Evolutionary conservation across 92 coral and sea anemone genomes (phyloP).

Genomic region (Paragorgia papillata): DNA sequence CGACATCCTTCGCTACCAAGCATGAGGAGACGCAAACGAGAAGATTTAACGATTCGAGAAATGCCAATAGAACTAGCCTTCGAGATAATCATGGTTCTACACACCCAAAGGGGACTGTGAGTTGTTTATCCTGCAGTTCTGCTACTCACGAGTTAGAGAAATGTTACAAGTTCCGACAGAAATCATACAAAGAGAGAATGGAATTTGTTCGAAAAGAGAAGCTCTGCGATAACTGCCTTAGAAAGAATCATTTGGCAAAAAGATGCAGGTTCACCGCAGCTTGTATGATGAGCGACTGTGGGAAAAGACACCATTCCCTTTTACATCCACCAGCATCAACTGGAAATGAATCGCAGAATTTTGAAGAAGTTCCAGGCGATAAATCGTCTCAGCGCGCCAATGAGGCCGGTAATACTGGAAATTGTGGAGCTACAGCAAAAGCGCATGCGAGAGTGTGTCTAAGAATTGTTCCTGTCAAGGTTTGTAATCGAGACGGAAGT

Average conservation of each 20-base stretch:
- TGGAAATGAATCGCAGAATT: background rate
- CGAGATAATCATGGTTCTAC: background rate
- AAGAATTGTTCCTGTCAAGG: conserved; percentile 70
- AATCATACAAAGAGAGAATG: no score
- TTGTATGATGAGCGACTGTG: conserved; percentile 42
- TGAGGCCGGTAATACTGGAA: conserved; percentile 11
- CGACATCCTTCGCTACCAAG: background rate
- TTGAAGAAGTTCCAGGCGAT: background rate
- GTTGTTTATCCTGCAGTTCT: background rate
- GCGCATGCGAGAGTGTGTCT: conserved; percentile 58
- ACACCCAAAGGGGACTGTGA: no score
- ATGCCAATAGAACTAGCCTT: no score
- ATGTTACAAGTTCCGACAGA: no score
- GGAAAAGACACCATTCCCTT: conserved; percentile 46
- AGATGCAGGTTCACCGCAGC: conserved; percentile 23
- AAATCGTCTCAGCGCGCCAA: conserved; percentile 21
- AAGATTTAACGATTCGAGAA: background rate
- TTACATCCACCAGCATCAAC: conserved; percentile 27
- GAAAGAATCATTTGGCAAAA: conserved; percentile 52
- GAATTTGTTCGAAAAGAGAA: no score
- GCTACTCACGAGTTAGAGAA: conserved; percentile 30
- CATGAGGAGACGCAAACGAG: conserved; percentile 4
- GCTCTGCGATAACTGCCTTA: no score
- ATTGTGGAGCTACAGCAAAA: background rate
- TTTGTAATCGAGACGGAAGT: conserved; percentile 43